phyloP scores from a whole-genome alignment of 1,140 invertebrate species.

The Procambarus clarkii region DNA sequence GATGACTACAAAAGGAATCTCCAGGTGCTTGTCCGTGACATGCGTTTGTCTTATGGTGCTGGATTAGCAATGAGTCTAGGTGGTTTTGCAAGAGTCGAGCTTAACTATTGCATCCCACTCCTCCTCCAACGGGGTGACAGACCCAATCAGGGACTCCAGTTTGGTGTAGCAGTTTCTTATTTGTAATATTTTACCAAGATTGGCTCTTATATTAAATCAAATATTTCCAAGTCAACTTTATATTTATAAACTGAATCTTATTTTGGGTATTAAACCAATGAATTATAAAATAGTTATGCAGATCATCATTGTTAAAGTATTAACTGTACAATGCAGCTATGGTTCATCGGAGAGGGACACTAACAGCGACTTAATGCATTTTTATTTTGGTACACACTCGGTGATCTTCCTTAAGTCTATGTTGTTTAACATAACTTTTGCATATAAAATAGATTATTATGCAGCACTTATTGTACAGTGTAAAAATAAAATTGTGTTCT shows the following conservation, averaged over 20 bases:
- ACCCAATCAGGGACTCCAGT: constrained; percentile 81
- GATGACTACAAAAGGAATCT: constrained; percentile 74
- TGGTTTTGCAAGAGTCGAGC: constrained; percentile 86
- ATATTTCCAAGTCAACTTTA: not conserved
- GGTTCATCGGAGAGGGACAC: not conserved
- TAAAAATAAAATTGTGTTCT: not conserved
- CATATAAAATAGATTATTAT: not conserved
- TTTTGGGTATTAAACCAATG: not conserved
- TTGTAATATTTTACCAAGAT: not conserved
- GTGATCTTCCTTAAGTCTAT: not conserved
- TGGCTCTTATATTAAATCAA: not conserved
- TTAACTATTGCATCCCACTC: constrained; percentile 89
- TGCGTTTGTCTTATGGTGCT: constrained; percentile 82
- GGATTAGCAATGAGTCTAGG: constrained; percentile 88
- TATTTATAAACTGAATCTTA: not conserved
- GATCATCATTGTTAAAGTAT: not conserved
- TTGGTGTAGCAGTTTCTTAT: constrained; percentile 81
- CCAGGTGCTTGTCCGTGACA: constrained; percentile 73
- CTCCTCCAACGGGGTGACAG: constrained; percentile 78
- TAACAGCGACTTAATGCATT: not conserved
- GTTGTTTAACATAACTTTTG: not conserved
- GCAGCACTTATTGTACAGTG: not conserved
- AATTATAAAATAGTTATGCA: not conserved
- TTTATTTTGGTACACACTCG: not conserved
- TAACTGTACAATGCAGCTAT: not conserved